These are phyloP conservation scores for Furnarius figulus DNA, from an alignment of 2,113 vertebrate genomes.

Conservation along the genomic window DNA sequence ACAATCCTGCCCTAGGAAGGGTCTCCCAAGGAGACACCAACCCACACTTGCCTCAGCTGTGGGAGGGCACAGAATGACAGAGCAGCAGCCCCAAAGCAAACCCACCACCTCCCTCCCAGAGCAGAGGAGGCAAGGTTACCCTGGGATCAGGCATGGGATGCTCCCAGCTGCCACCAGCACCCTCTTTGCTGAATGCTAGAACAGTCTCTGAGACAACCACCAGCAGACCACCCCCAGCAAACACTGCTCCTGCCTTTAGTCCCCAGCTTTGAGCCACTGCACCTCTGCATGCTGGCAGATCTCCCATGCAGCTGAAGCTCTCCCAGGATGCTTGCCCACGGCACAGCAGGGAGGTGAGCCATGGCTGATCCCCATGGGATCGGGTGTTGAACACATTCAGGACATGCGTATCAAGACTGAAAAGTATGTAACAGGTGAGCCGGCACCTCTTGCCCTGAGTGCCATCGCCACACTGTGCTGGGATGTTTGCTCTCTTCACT, in stretches of 20 bases:
- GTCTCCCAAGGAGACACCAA: background rate
- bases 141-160: rapidly evolving
- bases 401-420: background rate
- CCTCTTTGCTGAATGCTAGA: background rate
- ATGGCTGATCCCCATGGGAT: background rate
- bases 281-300: background rate
- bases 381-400: background rate
- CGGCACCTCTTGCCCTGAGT: rapidly evolving
- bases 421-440: conserved; percentile 1
- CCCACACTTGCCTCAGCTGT: rapidly evolving
- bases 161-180: background rate
- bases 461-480: rapidly evolving
- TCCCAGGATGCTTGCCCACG: background rate
- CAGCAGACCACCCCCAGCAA: background rate
- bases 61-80: rapidly evolving
- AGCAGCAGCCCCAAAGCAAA: background rate
- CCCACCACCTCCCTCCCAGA: rapidly evolving
- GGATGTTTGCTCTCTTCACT: background rate
- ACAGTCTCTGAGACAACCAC: background rate
- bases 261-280: background rate
- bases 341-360: background rate
- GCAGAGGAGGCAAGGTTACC: background rate
- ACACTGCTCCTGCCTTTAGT: background rate
- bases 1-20: background rate
- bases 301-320: background rate